Evolutionary conservation across 2,113 vertebrate species (phyloP), one percentile per base, ranked within the genome.

Genomic region (Microcebus tavaratra): DNA sequence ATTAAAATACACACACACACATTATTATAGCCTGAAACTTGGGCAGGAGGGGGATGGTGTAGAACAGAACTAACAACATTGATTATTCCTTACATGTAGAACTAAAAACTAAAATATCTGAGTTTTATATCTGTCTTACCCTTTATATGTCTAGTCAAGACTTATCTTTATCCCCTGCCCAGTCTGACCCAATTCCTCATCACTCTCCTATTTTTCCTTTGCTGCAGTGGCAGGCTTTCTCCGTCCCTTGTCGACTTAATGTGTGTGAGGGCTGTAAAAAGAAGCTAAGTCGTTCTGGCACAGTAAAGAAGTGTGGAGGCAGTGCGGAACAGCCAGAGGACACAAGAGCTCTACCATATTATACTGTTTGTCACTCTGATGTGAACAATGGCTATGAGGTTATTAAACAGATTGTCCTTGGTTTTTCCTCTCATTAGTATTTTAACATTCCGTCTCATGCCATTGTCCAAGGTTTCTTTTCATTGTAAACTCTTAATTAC

Each of bases 211-310:
- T 63, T 93, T 94, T 65, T 59, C 65, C 29, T 17, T 3, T 13
- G 70, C 93, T 34, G 79, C 97, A 67, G 21, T 95, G 95, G 98
- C 98, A 98, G 95, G 91, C 98, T 95, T 97, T 97, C 97, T 95
- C 96, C 0, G 0, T 98, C 96, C 98, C 98, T 98, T 98, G 98
- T 98, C 98, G 91, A 96, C 98, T 98, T 97, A 96, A 98, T 98
- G 91, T 95, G 97, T 97, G 96, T 96, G 96, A 98, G 98, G 97
- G 97, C 96, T 97, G 88, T 95, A 97, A 98, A 97, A 96, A 98
- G 98, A 98, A 98, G 91, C 75, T 98, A 98, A 99, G 97, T 98
- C 29, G 86, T 98, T 98, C 96, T 98, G 98, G 98, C 99, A 99
- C 91, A 93, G 89, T 94, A 97, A 98, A 97, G 98, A 98, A 98